Conservation (phyloP, 2,888 invertebrate genomes). For the Lumbricus terrestris region DNA sequence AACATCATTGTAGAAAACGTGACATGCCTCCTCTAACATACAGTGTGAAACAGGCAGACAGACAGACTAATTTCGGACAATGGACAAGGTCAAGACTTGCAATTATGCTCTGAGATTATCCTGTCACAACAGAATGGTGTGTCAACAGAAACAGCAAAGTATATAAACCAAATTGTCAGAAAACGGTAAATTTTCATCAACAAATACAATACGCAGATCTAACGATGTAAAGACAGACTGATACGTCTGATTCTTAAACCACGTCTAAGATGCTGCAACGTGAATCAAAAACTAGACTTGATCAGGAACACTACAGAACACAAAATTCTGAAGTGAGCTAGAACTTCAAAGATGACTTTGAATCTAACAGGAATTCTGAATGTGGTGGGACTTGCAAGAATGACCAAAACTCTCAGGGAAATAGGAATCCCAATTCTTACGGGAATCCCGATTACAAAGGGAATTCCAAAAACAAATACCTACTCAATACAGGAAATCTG, state of each 20-base stretch:
- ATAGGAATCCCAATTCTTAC: background rate
- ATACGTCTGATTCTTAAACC: background rate
- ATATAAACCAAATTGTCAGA: background rate
- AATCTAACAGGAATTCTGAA: no score
- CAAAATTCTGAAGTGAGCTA: background rate
- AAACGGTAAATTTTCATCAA: no score
- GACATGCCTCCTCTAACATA: background rate
- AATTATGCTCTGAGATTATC: background rate
- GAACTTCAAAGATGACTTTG: background rate
- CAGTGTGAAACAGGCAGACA: background rate
- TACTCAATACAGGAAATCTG: background rate
- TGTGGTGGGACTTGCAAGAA: background rate
- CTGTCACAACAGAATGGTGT: background rate
- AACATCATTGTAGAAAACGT: slow-evolving; percentile 3
- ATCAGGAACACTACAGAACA: background rate
- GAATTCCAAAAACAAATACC: background rate
- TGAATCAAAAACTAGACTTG: background rate
- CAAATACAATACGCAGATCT: background rate
- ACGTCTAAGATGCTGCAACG: background rate
- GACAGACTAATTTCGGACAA: background rate
- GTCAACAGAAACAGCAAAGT: background rate
- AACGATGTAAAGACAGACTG: background rate
- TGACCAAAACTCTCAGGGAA: background rate
- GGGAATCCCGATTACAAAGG: background rate
- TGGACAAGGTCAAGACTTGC: background rate